Evolutionary conservation across 2,113 vertebrate species (phyloP).

Genomic region (Sylvilagus bachmani): DNA sequence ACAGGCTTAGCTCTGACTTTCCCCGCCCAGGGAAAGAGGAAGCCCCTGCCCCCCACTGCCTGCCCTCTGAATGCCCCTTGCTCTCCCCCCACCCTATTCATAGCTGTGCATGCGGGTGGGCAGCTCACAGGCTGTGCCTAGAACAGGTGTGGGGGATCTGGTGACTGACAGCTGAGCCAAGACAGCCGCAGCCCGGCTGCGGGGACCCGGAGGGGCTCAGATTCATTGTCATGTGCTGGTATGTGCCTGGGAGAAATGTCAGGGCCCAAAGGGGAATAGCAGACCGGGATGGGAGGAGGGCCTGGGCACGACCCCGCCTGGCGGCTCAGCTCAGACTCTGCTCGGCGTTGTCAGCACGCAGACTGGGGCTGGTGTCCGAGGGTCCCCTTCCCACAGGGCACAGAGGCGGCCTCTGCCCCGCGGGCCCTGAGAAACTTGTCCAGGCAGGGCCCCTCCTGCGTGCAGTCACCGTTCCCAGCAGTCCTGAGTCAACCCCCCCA

Average conservation of each 20-base stretch:
- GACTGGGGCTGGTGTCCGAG: not conserved
- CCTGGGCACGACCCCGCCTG: not conserved
- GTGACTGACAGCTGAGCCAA: conserved; percentile 92
- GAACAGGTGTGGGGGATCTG: conserved; percentile 93
- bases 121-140: conserved; percentile 86
- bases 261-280: conserved; percentile 22
- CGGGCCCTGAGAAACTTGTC: not conserved
- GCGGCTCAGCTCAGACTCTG: not conserved
- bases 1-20: not conserved
- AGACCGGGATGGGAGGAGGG: not conserved
- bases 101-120: conserved; percentile 87
- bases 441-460: not conserved
- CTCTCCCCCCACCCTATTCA: conserved; percentile 88
- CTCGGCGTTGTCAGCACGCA: not conserved
- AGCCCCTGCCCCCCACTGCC: not conserved
- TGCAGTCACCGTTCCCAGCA: not conserved
- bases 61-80: conserved; percentile 71
- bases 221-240: conserved; percentile 85
- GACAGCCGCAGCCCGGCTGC: conserved; percentile 75
- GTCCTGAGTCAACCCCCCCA: fast-evolving
- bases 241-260: conserved; percentile 84
- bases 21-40: not conserved
- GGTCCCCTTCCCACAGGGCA: not conserved
- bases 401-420: not conserved
- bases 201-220: conserved; percentile 69